phyloP scores from a whole-genome alignment of 2,113 vertebrate species.

The Zosterops hypoxanthus region DNA sequence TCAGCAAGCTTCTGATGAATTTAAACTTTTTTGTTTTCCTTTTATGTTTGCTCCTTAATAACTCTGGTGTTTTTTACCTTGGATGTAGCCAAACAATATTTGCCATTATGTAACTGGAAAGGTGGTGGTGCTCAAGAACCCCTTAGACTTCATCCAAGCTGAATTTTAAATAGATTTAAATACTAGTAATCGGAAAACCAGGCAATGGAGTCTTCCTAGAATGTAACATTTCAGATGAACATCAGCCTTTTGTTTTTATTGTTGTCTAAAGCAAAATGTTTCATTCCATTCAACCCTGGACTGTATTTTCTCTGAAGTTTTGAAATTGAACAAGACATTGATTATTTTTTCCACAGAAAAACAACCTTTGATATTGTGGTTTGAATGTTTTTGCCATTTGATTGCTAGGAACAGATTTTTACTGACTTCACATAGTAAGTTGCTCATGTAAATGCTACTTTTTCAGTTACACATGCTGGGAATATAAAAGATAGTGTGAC shows the following conservation, averaged over 20 bases:
- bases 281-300: background rate
- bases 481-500: background rate
- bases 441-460: background rate
- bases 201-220: background rate
- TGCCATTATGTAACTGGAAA: background rate
- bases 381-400: background rate
- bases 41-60: background rate
- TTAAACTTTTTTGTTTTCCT: background rate
- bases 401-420: background rate
- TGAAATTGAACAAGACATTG: background rate
- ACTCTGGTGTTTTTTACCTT: background rate
- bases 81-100: background rate
- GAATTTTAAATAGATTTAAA: background rate
- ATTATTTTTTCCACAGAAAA: background rate
- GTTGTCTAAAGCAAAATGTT: background rate
- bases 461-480: background rate
- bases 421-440: background rate
- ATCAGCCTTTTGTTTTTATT: background rate
- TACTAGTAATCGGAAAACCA: background rate
- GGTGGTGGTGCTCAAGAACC: background rate
- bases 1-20: background rate
- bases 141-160: background rate
- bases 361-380: background rate
- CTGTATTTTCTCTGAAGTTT: background rate
- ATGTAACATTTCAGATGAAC: background rate